These are phyloP conservation scores for Neostethus bicornis DNA, from an alignment of 2,797 vertebrate species.

Conservation along the genomic window DNA sequence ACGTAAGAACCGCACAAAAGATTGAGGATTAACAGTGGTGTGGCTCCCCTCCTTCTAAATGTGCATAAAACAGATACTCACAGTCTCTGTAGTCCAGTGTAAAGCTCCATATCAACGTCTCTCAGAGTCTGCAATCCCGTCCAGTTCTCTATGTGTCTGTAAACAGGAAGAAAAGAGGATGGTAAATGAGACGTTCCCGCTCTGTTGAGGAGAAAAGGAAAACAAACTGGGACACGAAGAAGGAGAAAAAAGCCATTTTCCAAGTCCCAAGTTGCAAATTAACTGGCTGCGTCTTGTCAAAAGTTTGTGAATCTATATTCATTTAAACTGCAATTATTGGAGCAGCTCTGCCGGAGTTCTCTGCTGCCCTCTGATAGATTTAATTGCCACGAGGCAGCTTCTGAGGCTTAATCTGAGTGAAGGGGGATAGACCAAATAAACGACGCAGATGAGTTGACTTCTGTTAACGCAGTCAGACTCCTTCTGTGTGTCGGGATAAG, in stretches of 20 bases:
- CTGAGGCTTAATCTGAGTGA: slow-evolving; percentile 60
- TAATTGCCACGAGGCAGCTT: slow-evolving; percentile 70
- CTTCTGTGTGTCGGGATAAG: slow-evolving; percentile 37
- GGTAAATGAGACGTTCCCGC: slow-evolving; percentile 37
- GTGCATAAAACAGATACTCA: slow-evolving; percentile 80
- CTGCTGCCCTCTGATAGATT: slow-evolving; percentile 72
- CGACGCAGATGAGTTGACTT: slow-evolving; percentile 54
- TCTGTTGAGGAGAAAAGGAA: slow-evolving; percentile 29
- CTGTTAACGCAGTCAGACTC: slow-evolving; percentile 41
- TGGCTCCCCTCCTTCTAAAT: slow-evolving; percentile 18
- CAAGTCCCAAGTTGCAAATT: slow-evolving; percentile 42
- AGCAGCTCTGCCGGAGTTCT: slow-evolving; percentile 65
- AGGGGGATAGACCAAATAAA: slow-evolving; percentile 49
- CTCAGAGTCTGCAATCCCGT: slow-evolving; percentile 92
- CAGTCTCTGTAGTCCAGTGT: slow-evolving; percentile 96
- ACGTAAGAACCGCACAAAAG: slow-evolving; percentile 20
- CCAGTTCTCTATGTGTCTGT: slow-evolving; percentile 99
- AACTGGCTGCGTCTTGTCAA: slow-evolving; percentile 53
- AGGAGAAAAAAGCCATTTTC: slow-evolving; percentile 14
- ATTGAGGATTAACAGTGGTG: slow-evolving; percentile 29
- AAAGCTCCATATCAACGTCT: slow-evolving; percentile 97
- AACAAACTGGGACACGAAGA: slow-evolving; percentile 35
- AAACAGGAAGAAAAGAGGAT: slow-evolving; percentile 58
- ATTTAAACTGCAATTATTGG: slow-evolving; percentile 73
- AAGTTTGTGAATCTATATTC: slow-evolving; percentile 67